phyloP scores from a whole-genome alignment of 1,140 invertebrate species.

The Condylostylus longicornis region DNA sequence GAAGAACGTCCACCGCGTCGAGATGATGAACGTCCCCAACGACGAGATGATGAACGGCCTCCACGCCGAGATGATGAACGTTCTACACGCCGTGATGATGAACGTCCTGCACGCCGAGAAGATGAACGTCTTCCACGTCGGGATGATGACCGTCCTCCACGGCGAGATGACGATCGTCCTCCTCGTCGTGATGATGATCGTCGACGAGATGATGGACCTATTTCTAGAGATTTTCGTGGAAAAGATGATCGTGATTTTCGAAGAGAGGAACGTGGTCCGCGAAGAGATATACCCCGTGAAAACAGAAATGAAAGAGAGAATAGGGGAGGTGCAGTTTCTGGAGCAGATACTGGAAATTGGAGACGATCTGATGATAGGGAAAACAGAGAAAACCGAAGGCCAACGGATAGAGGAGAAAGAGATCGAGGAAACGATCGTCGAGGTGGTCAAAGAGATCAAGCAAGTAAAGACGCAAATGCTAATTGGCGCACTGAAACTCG shows the following conservation, averaged over 20 bases:
- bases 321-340: conserved; percentile 6
- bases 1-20: conserved; percentile 12
- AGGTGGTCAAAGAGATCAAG: conserved; percentile 7
- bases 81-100: conserved; percentile 18
- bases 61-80: conserved; percentile 25
- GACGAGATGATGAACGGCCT: conserved; percentile 18
- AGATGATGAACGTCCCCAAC: conserved; percentile 11
- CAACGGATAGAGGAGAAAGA: conserved; percentile 16
- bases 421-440: conserved; percentile 7
- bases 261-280: conserved; percentile 14
- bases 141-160: conserved; percentile 11
- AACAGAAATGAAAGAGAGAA: conserved; percentile 21
- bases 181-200: conserved; percentile 25
- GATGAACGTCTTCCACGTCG: conserved; percentile 12
- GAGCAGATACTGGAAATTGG: neutral
- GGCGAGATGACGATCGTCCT: conserved; percentile 18
- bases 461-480: conserved; percentile 16
- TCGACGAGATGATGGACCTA: conserved; percentile 33
- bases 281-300: conserved; percentile 2
- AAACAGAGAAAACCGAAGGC: neutral
- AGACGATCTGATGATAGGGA: neutral
- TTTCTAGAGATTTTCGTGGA: conserved; percentile 29
- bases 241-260: conserved; percentile 17
- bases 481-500: conserved; percentile 24
- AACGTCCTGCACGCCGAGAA: conserved; percentile 20